A percentile compares a stretch with the other conserved stretches of the same genome.
Evolutionary conservation across 1,140 invertebrate species (phyloP).

Genomic region (Marisa cornuarietis): DNA sequence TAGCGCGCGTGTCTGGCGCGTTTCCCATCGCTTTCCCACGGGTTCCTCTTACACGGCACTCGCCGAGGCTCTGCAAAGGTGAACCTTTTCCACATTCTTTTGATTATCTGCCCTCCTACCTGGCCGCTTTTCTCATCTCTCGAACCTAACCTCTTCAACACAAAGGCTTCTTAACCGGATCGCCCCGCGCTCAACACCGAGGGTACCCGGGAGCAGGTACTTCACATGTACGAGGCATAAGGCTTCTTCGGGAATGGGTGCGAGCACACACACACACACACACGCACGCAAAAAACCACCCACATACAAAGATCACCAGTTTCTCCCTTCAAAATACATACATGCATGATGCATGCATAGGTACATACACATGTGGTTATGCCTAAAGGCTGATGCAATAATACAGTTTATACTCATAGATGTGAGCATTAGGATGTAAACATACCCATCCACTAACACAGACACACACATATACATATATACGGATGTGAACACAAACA

Average conservation of each 20-base stretch:
- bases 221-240: not conserved
- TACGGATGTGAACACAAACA: not conserved
- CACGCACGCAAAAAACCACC: not conserved
- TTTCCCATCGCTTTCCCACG: constrained; percentile 29
- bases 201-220: not conserved
- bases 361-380: too few species aligned
- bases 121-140: too few species aligned
- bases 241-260: not conserved
- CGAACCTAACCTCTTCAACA: too few species aligned
- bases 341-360: too few species aligned
- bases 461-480: not conserved
- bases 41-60: constrained; percentile 24
- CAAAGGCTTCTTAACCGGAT: too few species aligned
- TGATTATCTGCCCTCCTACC: too few species aligned
- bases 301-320: too few species aligned
- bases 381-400: too few species aligned
- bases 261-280: constrained; percentile 11
- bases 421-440: not conserved
- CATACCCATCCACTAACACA: not conserved
- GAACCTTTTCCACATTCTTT: not conserved
- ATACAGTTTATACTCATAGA: too few species aligned
- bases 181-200: too few species aligned
- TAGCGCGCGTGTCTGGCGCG: constrained; percentile 26
- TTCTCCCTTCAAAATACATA: too few species aligned
- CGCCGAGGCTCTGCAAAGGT: constrained; percentile 18